Evolutionary conservation across 2,797 vertebrate species (phyloP).

Genomic region (Phataginus tetradactyla): DNA sequence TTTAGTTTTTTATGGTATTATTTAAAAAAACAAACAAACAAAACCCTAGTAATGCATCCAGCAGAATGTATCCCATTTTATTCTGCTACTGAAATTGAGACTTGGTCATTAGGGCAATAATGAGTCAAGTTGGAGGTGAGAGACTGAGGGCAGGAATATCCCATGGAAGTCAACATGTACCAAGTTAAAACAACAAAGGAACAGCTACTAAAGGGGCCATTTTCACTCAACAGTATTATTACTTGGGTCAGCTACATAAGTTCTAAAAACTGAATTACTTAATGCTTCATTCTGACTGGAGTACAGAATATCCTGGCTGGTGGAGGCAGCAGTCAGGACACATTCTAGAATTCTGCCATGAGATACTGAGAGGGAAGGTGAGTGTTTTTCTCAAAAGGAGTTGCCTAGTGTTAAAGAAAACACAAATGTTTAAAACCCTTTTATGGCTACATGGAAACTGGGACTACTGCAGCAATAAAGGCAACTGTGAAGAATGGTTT

Average conservation of each 20-base stretch:
- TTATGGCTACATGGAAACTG: neutral
- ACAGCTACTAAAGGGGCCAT: neutral
- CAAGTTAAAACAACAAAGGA: neutral
- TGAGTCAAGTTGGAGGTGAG: neutral
- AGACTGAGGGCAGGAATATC: neutral
- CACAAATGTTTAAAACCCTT: neutral
- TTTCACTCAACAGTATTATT: neutral
- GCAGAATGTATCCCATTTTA: neutral
- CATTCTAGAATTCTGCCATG: neutral
- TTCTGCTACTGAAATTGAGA: neutral
- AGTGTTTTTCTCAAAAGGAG: neutral
- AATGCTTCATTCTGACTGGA: neutral
- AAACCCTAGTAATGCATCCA: neutral
- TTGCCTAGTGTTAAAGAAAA: neutral
- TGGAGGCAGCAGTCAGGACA: neutral
- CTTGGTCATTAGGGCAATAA: neutral
- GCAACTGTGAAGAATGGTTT: conserved; percentile 8
- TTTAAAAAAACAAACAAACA: neutral
- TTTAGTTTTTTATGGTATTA: neutral
- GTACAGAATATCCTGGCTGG: neutral
- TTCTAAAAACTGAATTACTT: conserved; percentile 16
- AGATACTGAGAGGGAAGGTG: conserved; percentile 15
- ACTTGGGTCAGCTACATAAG: neutral
- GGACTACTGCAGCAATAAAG: neutral
- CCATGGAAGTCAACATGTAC: neutral